phyloP scores from a whole-genome alignment of 2,888 invertebrate species.

The Machimus atricapillus region DNA sequence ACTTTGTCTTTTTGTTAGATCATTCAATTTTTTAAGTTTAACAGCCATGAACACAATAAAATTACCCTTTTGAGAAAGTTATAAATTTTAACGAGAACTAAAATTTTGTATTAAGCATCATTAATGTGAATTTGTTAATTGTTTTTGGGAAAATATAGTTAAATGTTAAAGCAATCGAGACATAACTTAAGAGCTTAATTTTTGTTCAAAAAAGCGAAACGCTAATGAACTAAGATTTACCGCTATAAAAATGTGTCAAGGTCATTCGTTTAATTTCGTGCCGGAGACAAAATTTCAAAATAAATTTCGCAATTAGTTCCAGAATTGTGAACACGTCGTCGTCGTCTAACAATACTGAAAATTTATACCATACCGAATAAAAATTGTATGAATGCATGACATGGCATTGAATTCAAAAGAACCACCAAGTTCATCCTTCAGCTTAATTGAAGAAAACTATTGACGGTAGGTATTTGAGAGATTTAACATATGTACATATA shows the following conservation, averaged over 20 bases:
- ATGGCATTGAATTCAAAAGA: neutral
- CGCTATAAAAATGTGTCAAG: neutral
- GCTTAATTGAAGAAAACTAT: too few relatives aligned
- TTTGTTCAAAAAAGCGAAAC: neutral
- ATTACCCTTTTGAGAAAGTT: too few relatives aligned
- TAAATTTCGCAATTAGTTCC: neutral
- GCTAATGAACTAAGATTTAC: neutral
- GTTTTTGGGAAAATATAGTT: too few relatives aligned
- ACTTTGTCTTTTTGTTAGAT: too few relatives aligned
- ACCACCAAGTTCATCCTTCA: too few relatives aligned
- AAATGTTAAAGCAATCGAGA: neutral
- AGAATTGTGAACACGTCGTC: neutral
- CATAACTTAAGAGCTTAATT: neutral
- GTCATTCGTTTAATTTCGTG: neutral
- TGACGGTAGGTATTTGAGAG: too few relatives aligned
- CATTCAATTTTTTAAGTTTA: too few relatives aligned
- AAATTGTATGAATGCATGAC: neutral
- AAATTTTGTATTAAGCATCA: too few relatives aligned
- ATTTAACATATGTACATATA: too few relatives aligned
- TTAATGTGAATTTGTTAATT: too few relatives aligned
- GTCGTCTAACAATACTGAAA: neutral
- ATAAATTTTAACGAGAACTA: too few relatives aligned
- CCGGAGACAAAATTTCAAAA: neutral
- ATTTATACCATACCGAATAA: neutral
- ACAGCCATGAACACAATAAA: too few relatives aligned